Evolutionary conservation across 2,113 vertebrate genomes (phyloP).

Genomic region (Lipophrys pholis): DNA sequence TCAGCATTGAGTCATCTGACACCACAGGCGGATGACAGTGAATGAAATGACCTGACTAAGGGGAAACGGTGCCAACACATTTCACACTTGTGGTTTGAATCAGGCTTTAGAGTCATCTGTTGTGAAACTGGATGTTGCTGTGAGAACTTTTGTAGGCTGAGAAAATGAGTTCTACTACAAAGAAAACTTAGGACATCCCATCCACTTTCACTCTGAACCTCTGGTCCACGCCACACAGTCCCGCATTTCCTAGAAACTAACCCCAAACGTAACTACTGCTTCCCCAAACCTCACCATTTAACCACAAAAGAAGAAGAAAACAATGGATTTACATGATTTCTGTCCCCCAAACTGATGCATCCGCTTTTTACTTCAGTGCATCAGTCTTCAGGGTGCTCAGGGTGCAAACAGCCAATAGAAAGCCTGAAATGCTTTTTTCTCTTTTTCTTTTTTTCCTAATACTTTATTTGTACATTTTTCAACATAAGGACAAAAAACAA

Average conservation of each 20-base stretch:
- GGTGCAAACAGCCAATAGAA: conserved; percentile 5
- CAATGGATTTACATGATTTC: conserved; percentile 6
- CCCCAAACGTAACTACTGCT: not conserved
- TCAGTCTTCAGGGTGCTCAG: not conserved
- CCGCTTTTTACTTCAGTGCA: no score
- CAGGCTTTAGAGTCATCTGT: conserved; percentile 38
- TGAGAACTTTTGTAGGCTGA: conserved; percentile 12
- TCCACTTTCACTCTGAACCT: not conserved
- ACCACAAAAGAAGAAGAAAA: no score
- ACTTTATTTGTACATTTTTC: no score
- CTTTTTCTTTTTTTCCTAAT: no score
- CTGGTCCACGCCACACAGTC: conserved; percentile 8
- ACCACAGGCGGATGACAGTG: conserved; percentile 31
- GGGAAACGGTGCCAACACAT: conserved; percentile 32
- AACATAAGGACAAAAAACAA: no score
- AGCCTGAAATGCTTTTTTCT: not conserved
- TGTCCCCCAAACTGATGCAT: not conserved
- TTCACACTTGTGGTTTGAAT: conserved; percentile 64
- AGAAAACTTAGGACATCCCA: conserved; percentile 3
- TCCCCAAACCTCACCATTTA: not conserved
- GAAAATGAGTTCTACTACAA: conserved; percentile 42
- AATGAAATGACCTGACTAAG: conserved; percentile 41
- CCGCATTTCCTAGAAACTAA: not conserved
- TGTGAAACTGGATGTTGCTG: conserved; percentile 25
- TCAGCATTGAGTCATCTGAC: conserved; percentile 40